phyloP scores from a whole-genome alignment of 35 echinoderm and acorn worm genomes.

The Holothuria glaberrima region DNA sequence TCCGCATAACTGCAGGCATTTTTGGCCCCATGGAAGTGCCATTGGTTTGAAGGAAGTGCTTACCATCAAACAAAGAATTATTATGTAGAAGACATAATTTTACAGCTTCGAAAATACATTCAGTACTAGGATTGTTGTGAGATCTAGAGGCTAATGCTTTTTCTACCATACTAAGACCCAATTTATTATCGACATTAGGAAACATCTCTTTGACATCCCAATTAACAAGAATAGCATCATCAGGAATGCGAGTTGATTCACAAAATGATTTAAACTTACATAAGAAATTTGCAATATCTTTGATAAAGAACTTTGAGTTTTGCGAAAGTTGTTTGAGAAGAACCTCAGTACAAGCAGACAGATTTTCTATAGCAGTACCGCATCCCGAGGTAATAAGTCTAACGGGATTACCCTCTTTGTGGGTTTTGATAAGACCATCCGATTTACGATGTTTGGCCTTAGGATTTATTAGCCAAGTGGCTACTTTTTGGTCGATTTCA shows the following conservation, averaged over 20 bases:
- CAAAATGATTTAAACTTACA: background rate
- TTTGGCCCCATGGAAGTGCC: too few relatives aligned
- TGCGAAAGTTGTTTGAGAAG: background rate
- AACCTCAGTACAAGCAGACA: background rate
- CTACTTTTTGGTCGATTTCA: slow-evolving; percentile 18
- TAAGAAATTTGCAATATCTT: background rate
- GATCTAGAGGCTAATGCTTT: too few relatives aligned
- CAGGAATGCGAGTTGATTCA: background rate
- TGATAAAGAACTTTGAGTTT: background rate
- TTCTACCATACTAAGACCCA: background rate
- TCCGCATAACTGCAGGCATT: too few relatives aligned
- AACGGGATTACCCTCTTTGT: slow-evolving; percentile 17
- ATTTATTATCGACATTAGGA: background rate
- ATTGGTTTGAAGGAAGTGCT: too few relatives aligned
- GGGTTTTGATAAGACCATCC: slow-evolving; percentile 15
- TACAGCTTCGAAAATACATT: too few relatives aligned
- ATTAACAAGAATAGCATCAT: background rate
- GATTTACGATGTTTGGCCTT: background rate
- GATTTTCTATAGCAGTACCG: slow-evolving; percentile 33
- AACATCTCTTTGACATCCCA: background rate
- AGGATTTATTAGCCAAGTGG: background rate
- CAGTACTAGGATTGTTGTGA: too few relatives aligned
- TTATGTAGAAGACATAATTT: too few relatives aligned
- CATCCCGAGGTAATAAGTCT: slow-evolving; percentile 30
- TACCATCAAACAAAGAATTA: too few relatives aligned